Evolutionary conservation across 1,140 invertebrate species (phyloP).

Genomic region (Bradysia coprophila): DNA sequence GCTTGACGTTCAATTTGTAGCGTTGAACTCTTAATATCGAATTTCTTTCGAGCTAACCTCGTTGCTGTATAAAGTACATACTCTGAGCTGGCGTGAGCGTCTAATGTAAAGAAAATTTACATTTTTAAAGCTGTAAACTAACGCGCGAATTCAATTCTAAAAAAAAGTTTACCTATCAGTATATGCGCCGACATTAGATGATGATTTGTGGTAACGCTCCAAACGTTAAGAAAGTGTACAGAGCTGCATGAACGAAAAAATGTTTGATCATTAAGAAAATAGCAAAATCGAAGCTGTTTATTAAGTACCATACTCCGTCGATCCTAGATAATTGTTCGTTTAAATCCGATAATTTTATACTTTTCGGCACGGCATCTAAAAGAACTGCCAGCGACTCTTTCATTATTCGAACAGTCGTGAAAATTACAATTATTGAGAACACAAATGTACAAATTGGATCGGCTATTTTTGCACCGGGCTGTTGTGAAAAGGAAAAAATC

Average conservation of each 20-base stretch:
- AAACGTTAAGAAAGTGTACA: constrained; percentile 62
- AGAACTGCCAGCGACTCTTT: constrained; percentile 55
- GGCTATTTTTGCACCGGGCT: constrained; percentile 56
- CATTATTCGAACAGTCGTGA: constrained; percentile 58
- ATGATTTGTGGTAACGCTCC: constrained; percentile 59
- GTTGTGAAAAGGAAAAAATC: constrained; percentile 12
- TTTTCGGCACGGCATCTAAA: constrained; percentile 55
- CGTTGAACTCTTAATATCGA: constrained; percentile 36
- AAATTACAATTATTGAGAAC: constrained; percentile 68
- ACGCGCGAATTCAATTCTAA: constrained; percentile 1
- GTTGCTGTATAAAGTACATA: constrained; percentile 31
- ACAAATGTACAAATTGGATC: constrained; percentile 82
- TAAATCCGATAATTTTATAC: constrained; percentile 28
- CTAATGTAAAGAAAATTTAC: constrained; percentile 20
- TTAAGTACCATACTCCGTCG: constrained; percentile 36
- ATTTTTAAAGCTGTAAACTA: constrained; percentile 5
- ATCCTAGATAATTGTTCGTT: constrained; percentile 32
- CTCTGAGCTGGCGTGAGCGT: constrained; percentile 26
- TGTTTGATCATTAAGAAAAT: not conserved
- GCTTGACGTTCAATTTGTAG: constrained; percentile 48
- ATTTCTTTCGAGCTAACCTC: constrained; percentile 27
- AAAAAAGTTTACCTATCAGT: constrained; percentile 36
- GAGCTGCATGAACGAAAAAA: constrained; percentile 14
- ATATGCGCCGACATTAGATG: constrained; percentile 52
- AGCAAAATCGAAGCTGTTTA: not conserved